Conservation (phyloP, 1,140 invertebrate genomes). For the honey bee (Apis mellifera) region DNA sequence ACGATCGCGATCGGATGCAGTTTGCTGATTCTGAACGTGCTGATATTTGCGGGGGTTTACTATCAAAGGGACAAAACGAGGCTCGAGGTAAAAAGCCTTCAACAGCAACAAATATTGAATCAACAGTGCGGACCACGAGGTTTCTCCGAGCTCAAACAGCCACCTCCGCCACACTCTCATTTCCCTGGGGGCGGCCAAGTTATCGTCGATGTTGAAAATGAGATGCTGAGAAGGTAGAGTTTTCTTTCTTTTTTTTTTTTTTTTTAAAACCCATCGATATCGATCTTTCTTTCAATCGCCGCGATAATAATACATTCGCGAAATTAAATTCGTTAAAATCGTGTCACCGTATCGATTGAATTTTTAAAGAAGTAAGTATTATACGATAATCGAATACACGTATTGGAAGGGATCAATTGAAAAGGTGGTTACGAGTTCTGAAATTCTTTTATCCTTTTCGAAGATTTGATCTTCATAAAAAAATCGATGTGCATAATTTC, state of each 20-base stretch:
- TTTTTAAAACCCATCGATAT: background rate
- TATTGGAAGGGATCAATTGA: background rate
- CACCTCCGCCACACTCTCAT: slow-evolving; percentile 75
- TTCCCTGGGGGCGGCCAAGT: slow-evolving; percentile 80
- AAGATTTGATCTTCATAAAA: too few relatives aligned
- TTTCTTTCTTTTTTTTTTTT: background rate
- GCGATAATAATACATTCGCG: background rate
- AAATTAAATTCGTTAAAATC: background rate
- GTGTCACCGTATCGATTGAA: background rate
- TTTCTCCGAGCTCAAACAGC: slow-evolving; percentile 78
- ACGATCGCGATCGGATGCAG: slow-evolving; percentile 95
- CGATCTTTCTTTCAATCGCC: background rate
- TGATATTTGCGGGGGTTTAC: slow-evolving; percentile 93
- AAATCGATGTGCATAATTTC: too few relatives aligned
- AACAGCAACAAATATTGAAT: slow-evolving; percentile 86
- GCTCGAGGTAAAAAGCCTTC: slow-evolving; percentile 89
- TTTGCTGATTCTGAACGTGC: slow-evolving; percentile 91
- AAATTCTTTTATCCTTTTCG: background rate
- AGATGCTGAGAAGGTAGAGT: slow-evolving; percentile 84
- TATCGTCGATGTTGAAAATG: slow-evolving; percentile 91
- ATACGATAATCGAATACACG: too few relatives aligned
- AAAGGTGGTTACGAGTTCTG: slow-evolving; percentile 23
- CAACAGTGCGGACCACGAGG: slow-evolving; percentile 81
- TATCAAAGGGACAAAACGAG: slow-evolving; percentile 92
- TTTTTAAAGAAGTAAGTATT: background rate